Evolutionary conservation across 2,797 vertebrate genomes (phyloP).

Genomic region (Lemur catta): DNA sequence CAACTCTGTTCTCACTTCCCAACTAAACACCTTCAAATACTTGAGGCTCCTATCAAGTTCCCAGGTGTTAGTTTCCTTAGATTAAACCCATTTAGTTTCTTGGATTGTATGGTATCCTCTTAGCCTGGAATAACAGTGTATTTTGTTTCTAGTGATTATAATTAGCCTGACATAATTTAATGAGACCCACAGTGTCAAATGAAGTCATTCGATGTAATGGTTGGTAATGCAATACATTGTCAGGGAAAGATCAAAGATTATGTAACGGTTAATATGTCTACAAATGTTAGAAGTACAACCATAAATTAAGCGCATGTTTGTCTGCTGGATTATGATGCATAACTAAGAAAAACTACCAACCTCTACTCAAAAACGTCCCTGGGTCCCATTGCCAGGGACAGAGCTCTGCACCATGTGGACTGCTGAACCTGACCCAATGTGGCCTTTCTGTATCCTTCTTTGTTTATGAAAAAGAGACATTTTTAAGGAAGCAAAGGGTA

Average conservation of each 20-base stretch:
- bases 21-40: neutral
- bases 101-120: neutral
- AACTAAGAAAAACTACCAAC: conserved; percentile 34
- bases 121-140: neutral
- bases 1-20: neutral
- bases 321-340: neutral
- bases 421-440: neutral
- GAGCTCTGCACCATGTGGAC: neutral
- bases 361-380: neutral
- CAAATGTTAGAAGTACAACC: neutral
- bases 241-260: conserved; percentile 61
- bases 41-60: neutral
- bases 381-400: neutral
- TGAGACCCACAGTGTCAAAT: conserved; percentile 65
- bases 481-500: conserved; percentile 44
- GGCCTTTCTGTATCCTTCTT: neutral
- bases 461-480: conserved; percentile 45
- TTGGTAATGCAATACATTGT: conserved; percentile 63
- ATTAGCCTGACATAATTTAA: conserved; percentile 69
- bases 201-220: conserved; percentile 73
- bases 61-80: neutral
- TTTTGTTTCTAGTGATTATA: conserved; percentile 57
- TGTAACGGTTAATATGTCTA: conserved; percentile 62
- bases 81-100: neutral
- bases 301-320: neutral